phyloP scores from a whole-genome alignment of 2,888 invertebrate species.

The Eudemis profundana region DNA sequence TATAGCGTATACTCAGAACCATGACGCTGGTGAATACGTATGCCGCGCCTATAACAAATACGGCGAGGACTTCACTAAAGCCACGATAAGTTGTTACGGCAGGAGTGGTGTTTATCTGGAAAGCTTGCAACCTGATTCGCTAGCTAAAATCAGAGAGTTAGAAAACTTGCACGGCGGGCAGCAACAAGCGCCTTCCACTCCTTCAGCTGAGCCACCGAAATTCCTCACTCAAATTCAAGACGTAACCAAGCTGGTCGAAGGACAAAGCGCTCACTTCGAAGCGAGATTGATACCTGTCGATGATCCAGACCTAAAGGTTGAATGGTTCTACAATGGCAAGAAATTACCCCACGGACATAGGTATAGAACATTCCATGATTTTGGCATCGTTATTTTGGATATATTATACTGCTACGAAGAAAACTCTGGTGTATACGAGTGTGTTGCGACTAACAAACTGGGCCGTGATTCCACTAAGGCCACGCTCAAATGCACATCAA shows the following conservation, averaged over 20 bases:
- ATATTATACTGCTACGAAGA: slow-evolving; percentile 98
- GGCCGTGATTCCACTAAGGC: slow-evolving; percentile 95
- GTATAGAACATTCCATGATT: slow-evolving; percentile 98
- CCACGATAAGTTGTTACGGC: slow-evolving; percentile 93
- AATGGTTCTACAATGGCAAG: slow-evolving; percentile 97
- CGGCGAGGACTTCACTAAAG: slow-evolving; percentile 94
- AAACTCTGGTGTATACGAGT: slow-evolving; percentile 97
- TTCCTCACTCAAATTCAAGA: slow-evolving; percentile 95
- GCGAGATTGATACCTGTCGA: slow-evolving; percentile 96
- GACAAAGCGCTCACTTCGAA: slow-evolving; percentile 97
- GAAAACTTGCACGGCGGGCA: slow-evolving; percentile 90
- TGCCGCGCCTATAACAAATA: slow-evolving; percentile 96
- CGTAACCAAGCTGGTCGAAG: slow-evolving; percentile 94
- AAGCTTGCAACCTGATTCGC: slow-evolving; percentile 95
- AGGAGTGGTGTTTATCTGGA: slow-evolving; percentile 95
- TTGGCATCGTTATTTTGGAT: slow-evolving; percentile 97
- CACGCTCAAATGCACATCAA: slow-evolving; percentile 93
- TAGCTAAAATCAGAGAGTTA: slow-evolving; percentile 94
- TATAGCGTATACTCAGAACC: slow-evolving; percentile 96
- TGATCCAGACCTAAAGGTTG: slow-evolving; percentile 97
- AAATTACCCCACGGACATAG: slow-evolving; percentile 97
- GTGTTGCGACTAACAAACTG: slow-evolving; percentile 95
- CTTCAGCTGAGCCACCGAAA: slow-evolving; percentile 93
- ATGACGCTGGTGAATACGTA: slow-evolving; percentile 96
- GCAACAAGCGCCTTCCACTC: slow-evolving; percentile 86